These are phyloP conservation scores for Philonicus albiceps DNA, from an alignment of 2,888 invertebrate genomes.

Conservation along the genomic window DNA sequence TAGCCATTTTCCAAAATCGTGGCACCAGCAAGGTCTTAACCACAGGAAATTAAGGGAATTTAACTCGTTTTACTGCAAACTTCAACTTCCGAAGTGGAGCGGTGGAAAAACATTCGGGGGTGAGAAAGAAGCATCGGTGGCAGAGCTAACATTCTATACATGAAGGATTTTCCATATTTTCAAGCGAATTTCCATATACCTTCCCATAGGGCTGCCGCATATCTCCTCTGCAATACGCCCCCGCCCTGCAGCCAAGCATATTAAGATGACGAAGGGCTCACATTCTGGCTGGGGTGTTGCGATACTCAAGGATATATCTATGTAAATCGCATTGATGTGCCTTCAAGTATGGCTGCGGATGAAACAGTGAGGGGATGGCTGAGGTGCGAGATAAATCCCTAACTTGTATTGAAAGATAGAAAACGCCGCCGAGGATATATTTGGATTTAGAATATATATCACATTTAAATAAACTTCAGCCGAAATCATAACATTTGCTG, in stretches of 20 bases:
- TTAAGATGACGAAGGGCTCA: conserved; percentile 40
- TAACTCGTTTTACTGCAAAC: conserved; percentile 38
- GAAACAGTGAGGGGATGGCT: not conserved
- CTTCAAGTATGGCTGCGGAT: conserved; percentile 36
- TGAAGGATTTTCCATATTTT: conserved; percentile 46
- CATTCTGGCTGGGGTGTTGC: conserved; percentile 13
- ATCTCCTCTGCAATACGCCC: conserved; percentile 8
- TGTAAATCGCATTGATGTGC: conserved; percentile 43
- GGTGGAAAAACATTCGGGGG: not conserved
- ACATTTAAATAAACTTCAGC: conserved; percentile 46
- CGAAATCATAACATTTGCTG: conserved; percentile 45
- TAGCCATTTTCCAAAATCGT: not conserved
- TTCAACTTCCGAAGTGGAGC: conserved; percentile 17
- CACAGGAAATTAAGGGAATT: conserved; percentile 49
- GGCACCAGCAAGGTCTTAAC: conserved; percentile 42
- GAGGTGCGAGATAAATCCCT: conserved; percentile 2
- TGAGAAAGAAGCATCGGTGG: not conserved
- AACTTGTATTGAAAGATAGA: conserved; percentile 41
- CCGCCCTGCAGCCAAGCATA: conserved; percentile 24
- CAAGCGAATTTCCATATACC: not conserved
- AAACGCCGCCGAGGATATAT: conserved; percentile 38
- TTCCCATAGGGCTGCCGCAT: conserved; percentile 15
- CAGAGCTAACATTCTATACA: conserved; percentile 42
- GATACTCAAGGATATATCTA: not conserved
- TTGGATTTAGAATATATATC: conserved; percentile 44